Percentiles rank a stretch among this genome's conserved stretches.
These are phyloP conservation scores for Diabrotica undecimpunctata DNA, from an alignment of 1,140 invertebrate genomes.

Conservation along the genomic window DNA sequence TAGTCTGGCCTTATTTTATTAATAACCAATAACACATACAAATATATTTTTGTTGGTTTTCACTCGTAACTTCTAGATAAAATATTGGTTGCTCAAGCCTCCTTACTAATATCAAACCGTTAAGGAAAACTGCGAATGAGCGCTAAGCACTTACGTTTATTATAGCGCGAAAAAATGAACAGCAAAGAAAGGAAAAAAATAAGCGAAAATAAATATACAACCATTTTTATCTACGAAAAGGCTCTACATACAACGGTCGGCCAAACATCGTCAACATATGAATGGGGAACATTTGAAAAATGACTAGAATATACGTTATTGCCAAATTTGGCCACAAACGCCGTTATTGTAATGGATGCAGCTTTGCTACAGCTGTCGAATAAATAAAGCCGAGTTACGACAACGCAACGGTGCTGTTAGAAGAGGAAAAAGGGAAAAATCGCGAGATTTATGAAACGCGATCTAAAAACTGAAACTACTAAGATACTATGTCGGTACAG, in stretches of 20 bases:
- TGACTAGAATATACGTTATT: constrained; percentile 7
- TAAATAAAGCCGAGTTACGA: constrained; percentile 7
- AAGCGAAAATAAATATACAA: constrained; percentile 4
- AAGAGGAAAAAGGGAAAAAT: not conserved
- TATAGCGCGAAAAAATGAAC: too few species aligned
- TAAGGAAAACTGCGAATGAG: too few species aligned
- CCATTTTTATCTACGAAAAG: not conserved
- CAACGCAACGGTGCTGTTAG: not conserved
- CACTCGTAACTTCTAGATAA: too few species aligned
- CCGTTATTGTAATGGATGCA: constrained; percentile 11
- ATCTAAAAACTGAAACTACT: constrained; percentile 9
- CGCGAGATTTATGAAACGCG: constrained; percentile 5
- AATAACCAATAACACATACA: too few species aligned
- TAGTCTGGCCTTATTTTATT: too few species aligned
- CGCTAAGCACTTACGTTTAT: too few species aligned
- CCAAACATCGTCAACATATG: not conserved
- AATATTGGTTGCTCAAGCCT: too few species aligned
- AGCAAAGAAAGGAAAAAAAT: not conserved
- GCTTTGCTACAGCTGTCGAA: constrained; percentile 11
- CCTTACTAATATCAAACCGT: too few species aligned
- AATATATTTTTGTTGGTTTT: too few species aligned
- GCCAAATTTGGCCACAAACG: constrained; percentile 8
- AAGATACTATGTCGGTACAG: not conserved
- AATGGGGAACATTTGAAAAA: constrained; percentile 12
- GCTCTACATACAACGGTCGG: not conserved